Conservation (phyloP, 2,888 invertebrate species). For the Azorinus chamasolen region DNA sequence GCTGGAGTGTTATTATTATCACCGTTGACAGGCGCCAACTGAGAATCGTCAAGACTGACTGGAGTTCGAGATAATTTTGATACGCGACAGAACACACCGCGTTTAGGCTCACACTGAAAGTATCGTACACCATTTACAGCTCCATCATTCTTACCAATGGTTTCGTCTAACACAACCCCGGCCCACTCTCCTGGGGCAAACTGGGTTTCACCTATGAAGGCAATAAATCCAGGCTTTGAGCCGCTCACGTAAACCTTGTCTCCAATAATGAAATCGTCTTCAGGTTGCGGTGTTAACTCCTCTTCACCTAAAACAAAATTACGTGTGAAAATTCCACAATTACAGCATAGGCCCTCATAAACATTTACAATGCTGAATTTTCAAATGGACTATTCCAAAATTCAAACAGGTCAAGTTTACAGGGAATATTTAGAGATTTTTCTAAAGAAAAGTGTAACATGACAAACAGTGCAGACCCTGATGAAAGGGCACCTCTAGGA, state of each 20-base stretch:
- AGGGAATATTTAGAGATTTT: too few relatives aligned
- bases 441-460: too few relatives aligned
- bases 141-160: constrained; percentile 86
- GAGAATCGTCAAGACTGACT: constrained; percentile 52
- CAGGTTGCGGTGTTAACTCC: constrained; percentile 51
- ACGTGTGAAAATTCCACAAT: background rate
- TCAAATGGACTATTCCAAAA: too few relatives aligned
- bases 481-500: too few relatives aligned
- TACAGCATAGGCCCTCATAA: background rate
- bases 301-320: constrained; percentile 75
- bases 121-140: constrained; percentile 85
- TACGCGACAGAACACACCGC: constrained; percentile 87
- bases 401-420: too few relatives aligned
- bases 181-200: constrained; percentile 86
- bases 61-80: constrained; percentile 90
- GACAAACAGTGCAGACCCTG: too few relatives aligned
- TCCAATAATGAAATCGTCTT: constrained; percentile 98
- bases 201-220: constrained; percentile 86
- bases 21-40: constrained; percentile 56
- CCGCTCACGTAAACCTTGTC: constrained; percentile 93
- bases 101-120: constrained; percentile 86
- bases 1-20: constrained; percentile 44
- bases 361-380: too few relatives aligned
- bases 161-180: constrained; percentile 85
- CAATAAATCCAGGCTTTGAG: constrained; percentile 85